These are phyloP conservation scores for Asteroscopus sphinx DNA, from an alignment of 2,888 invertebrate genomes.

Conservation along the genomic window DNA sequence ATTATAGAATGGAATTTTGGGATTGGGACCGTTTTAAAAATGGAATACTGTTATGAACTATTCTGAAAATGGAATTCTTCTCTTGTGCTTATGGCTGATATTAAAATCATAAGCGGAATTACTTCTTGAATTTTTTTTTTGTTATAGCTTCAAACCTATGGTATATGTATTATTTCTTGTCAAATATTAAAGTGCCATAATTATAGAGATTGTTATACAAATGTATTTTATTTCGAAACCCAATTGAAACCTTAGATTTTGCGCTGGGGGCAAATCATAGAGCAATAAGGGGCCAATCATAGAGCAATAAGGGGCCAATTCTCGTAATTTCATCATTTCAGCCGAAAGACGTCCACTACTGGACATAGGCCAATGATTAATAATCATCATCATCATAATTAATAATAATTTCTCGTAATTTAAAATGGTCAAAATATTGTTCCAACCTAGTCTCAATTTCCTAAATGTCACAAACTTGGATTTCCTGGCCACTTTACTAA, in stretches of 20 bases:
- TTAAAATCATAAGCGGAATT: constrained; percentile 30
- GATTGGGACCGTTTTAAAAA: constrained; percentile 18
- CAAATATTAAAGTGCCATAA: constrained; percentile 79
- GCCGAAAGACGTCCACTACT: too few relatives aligned
- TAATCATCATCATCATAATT: too few relatives aligned
- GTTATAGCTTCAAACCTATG: constrained; percentile 64
- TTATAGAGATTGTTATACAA: constrained; percentile 78
- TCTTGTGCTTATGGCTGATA: constrained; percentile 46
- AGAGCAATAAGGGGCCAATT: too few relatives aligned
- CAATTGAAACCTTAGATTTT: background rate
- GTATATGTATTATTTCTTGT: constrained; percentile 64
- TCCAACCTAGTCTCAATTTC: too few relatives aligned
- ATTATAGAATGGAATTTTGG: constrained; percentile 4
- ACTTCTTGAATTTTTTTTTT: constrained; percentile 41
- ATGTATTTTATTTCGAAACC: constrained; percentile 57
- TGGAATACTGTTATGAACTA: constrained; percentile 11
- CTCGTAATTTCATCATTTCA: too few relatives aligned
- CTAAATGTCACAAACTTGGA: too few relatives aligned
- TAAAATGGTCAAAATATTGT: too few relatives aligned
- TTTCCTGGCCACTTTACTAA: too few relatives aligned
- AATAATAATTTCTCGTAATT: too few relatives aligned
- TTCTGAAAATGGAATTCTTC: constrained; percentile 28
- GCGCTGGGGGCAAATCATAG: too few relatives aligned
- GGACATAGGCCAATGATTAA: too few relatives aligned
- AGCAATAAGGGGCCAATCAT: too few relatives aligned